Percentiles rank a stretch among this genome's conserved stretches.
phyloP scores from a whole-genome alignment of 1,140 invertebrate species.

The Chlorops oryzae region DNA sequence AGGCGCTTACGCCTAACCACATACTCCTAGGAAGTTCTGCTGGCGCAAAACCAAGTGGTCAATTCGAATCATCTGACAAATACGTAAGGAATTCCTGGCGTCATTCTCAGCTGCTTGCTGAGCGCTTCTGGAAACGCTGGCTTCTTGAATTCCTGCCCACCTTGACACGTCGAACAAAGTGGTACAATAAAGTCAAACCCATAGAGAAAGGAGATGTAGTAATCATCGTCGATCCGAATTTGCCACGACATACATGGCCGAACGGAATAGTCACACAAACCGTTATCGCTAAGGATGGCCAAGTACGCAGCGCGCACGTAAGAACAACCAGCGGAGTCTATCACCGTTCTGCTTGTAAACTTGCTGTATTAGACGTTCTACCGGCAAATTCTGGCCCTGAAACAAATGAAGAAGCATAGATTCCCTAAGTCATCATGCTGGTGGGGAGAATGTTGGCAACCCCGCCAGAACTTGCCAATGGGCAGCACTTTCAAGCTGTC shows the following conservation, averaged over 20 bases:
- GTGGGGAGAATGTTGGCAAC: too few species aligned
- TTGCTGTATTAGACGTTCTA: conserved; percentile 6
- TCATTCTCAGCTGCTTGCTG: conserved; percentile 18
- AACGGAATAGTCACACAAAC: conserved; percentile 11
- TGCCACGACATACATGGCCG: conserved; percentile 22
- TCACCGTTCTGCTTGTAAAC: conserved; percentile 4
- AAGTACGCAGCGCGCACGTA: conserved; percentile 9
- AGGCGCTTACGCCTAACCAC: too few species aligned
- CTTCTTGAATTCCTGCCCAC: conserved; percentile 23
- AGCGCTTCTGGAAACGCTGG: conserved; percentile 28
- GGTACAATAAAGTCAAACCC: conserved; percentile 18
- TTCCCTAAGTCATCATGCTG: too few species aligned
- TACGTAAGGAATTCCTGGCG: conserved; percentile 18
- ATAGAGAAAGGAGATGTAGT: conserved; percentile 28
- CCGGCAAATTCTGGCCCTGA: too few species aligned
- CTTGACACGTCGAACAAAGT: conserved; percentile 24
- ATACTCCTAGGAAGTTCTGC: too few species aligned
- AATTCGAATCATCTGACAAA: too few species aligned
- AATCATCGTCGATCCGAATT: conserved; percentile 22
- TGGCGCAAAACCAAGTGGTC: too few species aligned
- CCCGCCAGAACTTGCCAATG: too few species aligned
- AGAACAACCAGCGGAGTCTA: neutral
- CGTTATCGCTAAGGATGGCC: neutral
- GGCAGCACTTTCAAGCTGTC: too few species aligned
- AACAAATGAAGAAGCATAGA: too few species aligned